phyloP scores from a whole-genome alignment of 2,888 invertebrate genomes.

The Phortica okadai region DNA sequence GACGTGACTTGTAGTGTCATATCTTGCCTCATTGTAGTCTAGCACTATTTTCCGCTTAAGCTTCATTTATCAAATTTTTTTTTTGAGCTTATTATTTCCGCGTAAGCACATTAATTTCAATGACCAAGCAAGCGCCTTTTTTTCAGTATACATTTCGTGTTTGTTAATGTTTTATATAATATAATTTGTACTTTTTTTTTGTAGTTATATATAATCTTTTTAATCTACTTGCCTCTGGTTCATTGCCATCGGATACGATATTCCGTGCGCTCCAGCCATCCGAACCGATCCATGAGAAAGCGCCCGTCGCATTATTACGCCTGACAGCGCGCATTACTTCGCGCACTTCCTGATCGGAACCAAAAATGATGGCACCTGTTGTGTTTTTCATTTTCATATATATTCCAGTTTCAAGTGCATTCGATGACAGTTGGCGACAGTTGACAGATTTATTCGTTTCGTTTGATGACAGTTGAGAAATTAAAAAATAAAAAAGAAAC shows the following conservation, averaged over 20 bases:
- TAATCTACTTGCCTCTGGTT: constrained; percentile 81
- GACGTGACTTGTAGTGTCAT: constrained; percentile 9
- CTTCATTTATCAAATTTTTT: constrained; percentile 65
- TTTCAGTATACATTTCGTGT: background rate
- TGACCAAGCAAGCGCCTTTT: background rate
- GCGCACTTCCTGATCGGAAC: constrained; percentile 97
- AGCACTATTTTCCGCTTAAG: constrained; percentile 15
- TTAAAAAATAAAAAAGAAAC: constrained; percentile 14
- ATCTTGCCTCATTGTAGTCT: constrained; percentile 33
- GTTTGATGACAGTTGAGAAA: background rate
- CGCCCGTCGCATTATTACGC: constrained; percentile 89
- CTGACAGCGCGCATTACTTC: constrained; percentile 96
- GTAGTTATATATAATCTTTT: constrained; percentile 11
- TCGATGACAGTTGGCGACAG: background rate
- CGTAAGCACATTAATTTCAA: constrained; percentile 42
- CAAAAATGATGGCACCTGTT: constrained; percentile 94
- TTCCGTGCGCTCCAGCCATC: constrained; percentile 96
- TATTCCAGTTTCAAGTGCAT: constrained; percentile 1
- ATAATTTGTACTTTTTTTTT: constrained; percentile 34
- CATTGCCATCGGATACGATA: constrained; percentile 91
- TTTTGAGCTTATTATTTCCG: constrained; percentile 62
- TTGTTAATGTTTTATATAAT: background rate
- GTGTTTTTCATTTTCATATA: constrained; percentile 6
- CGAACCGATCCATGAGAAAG: constrained; percentile 97
- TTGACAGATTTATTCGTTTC: background rate